Percentiles rank a stretch among this genome's conserved stretches.
Conservation (phyloP, 1,140 invertebrate species). For the Carposina sasakii region DNA sequence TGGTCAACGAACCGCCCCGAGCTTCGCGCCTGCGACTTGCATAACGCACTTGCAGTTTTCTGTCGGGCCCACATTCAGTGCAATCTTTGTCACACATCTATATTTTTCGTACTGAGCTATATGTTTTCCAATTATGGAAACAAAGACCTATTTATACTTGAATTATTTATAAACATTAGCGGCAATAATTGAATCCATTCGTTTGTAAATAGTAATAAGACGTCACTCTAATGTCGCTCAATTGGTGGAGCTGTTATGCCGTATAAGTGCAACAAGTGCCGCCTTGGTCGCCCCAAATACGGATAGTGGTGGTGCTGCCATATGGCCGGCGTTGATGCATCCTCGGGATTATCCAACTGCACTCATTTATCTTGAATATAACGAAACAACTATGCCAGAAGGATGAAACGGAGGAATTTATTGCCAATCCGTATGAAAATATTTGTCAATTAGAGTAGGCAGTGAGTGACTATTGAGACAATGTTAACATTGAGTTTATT, state of each 20-base stretch:
- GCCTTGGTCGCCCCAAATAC: constrained; percentile 67
- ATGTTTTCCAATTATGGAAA: too few species aligned
- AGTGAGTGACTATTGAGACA: too few species aligned
- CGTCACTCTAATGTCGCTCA: constrained; percentile 30
- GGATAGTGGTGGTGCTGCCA: constrained; percentile 53
- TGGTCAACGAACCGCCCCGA: constrained; percentile 65
- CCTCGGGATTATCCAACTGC: too few species aligned
- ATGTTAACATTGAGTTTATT: too few species aligned
- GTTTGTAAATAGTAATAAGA: constrained; percentile 43
- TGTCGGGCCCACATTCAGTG: too few species aligned
- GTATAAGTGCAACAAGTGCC: constrained; percentile 70
- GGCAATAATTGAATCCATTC: constrained; percentile 30
- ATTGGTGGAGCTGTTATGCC: constrained; percentile 63
- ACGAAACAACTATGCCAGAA: too few species aligned
- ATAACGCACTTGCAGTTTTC: constrained; percentile 53
- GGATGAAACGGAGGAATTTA: too few species aligned
- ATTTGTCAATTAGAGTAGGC: too few species aligned
- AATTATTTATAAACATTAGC: constrained; percentile 28
- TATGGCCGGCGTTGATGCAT: constrained; percentile 62
- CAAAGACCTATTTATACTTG: constrained; percentile 13
- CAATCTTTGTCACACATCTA: too few species aligned
- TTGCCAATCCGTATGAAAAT: too few species aligned
- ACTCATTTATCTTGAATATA: too few species aligned
- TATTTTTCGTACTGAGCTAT: too few species aligned
- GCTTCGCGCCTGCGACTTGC: constrained; percentile 44